Evolutionary conservation across 1,140 invertebrate genomes (phyloP).

Genomic region (Ostrea denselamellosa): DNA sequence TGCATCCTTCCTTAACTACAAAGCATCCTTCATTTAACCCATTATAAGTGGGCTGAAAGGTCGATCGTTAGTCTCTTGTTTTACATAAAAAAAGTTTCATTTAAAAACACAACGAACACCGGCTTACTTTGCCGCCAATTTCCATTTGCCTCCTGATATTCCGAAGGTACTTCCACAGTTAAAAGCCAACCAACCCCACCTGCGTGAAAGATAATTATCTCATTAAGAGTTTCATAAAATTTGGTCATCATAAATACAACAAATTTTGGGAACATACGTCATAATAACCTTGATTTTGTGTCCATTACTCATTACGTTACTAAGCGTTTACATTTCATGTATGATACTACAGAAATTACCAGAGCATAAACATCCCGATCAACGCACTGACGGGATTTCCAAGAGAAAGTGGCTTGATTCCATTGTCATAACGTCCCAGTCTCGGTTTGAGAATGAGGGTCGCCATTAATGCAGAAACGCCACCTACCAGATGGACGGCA

Average conservation of each 20-base stretch:
- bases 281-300: too few species aligned
- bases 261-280: too few species aligned
- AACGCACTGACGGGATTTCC: constrained; percentile 94
- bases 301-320: too few species aligned
- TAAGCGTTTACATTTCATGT: too few species aligned
- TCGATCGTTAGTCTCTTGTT: background rate
- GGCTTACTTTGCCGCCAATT: constrained; percentile 74
- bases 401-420: constrained; percentile 87
- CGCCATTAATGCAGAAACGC: constrained; percentile 88
- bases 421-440: constrained; percentile 88
- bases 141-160: constrained; percentile 76
- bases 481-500: constrained; percentile 93
- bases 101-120: background rate
- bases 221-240: too few species aligned
- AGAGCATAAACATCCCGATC: constrained; percentile 94
- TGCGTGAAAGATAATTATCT: constrained; percentile 1
- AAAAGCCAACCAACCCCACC: constrained; percentile 77
- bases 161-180: constrained; percentile 77
- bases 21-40: constrained; percentile 9
- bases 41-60: constrained; percentile 3
- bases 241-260: too few species aligned
- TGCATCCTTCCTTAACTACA: constrained; percentile 22
- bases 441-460: constrained; percentile 93
- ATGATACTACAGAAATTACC: constrained; percentile 79
- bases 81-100: background rate